Evolutionary conservation across 2,888 invertebrate species (phyloP).

Genomic region (Nephrotoma flavescens): DNA sequence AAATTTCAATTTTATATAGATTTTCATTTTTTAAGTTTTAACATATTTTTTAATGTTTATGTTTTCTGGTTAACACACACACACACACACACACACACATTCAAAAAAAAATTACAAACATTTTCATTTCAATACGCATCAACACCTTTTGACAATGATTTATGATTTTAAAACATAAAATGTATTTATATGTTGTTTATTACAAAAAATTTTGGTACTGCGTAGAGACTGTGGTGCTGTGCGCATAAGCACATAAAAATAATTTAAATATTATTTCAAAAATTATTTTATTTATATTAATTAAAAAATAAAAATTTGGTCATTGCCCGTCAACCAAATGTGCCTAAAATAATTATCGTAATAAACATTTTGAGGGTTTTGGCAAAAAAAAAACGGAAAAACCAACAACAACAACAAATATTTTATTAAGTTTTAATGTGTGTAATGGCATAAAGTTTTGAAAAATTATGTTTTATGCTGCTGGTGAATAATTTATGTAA

Average conservation of each 20-base stretch:
- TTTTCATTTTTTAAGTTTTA: neutral
- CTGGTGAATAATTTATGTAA: too few relatives aligned
- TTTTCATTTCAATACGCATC: neutral
- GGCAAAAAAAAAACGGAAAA: neutral
- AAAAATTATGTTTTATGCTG: too few relatives aligned
- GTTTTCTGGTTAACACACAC: neutral
- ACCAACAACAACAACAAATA: neutral
- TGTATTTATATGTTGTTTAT: neutral
- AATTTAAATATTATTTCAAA: neutral
- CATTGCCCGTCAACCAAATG: neutral
- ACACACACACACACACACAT: too few relatives aligned
- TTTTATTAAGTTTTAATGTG: neutral
- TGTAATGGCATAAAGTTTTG: neutral
- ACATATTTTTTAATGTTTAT: neutral
- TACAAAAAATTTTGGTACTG: neutral
- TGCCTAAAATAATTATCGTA: neutral
- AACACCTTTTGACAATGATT: neutral
- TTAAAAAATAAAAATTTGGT: neutral
- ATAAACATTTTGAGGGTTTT: neutral
- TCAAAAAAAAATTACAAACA: neutral
- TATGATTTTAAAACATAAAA: neutral
- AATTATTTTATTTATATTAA: neutral
- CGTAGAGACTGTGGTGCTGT: neutral
- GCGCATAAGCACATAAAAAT: neutral
- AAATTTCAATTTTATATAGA: neutral